Conservation (phyloP, 2,888 invertebrate genomes). For the Ectobius pallidus region DNA sequence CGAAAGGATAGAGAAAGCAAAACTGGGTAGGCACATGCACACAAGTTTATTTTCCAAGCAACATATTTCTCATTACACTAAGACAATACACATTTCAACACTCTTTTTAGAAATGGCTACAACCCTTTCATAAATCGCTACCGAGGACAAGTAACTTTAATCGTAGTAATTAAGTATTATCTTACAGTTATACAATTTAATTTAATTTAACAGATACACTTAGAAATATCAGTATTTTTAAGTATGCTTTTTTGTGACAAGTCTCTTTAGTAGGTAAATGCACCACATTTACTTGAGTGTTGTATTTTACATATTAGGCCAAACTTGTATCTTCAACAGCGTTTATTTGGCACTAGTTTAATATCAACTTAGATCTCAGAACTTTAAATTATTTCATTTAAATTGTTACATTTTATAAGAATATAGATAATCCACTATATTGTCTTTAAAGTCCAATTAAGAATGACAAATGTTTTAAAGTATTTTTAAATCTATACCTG, state of each 20-base stretch:
- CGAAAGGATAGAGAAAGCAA: conserved; percentile 34
- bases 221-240: conserved; percentile 30
- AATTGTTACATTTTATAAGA: not conserved
- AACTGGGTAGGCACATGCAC: conserved; percentile 42
- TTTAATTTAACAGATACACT: conserved; percentile 33
- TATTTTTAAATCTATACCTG: too few relatives aligned
- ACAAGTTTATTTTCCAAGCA: conserved; percentile 43
- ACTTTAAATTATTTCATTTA: not conserved
- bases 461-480: too few relatives aligned
- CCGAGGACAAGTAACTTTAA: conserved; percentile 25
- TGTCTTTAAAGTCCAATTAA: not conserved
- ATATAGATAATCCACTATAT: conserved; percentile 2
- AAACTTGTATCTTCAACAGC: conserved; percentile 5
- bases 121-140: conserved; percentile 26
- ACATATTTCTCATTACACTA: conserved; percentile 39
- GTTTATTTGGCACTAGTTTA: conserved; percentile 30
- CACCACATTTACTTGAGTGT: conserved; percentile 4
- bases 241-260: conserved; percentile 26
- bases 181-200: conserved; percentile 38
- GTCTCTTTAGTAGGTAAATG: conserved; percentile 1
- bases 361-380: not conserved
- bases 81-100: conserved; percentile 35
- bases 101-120: conserved; percentile 32
- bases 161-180: conserved; percentile 28
- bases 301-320: conserved; percentile 22